A percentile compares a stretch with the other conserved stretches of the same genome.
These are phyloP conservation scores for Baronia brevicornis DNA, from an alignment of 2,888 invertebrate species.

Conservation along the genomic window DNA sequence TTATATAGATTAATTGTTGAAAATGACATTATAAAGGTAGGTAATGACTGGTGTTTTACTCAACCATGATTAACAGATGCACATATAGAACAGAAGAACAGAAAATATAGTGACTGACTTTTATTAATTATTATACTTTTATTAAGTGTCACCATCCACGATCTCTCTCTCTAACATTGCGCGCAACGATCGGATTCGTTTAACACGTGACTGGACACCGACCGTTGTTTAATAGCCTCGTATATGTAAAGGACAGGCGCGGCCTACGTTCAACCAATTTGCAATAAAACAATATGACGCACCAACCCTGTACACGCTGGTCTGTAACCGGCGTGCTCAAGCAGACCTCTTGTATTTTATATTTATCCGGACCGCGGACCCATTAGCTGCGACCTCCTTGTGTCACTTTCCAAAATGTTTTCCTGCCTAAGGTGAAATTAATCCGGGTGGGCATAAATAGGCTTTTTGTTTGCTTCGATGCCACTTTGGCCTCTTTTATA, in stretches of 20 bases:
- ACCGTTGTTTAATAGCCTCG: slow-evolving; percentile 69
- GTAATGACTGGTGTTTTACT: too few species aligned
- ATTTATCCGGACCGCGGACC: slow-evolving; percentile 40
- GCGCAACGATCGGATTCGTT: slow-evolving; percentile 70
- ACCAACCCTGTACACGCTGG: slow-evolving; percentile 40
- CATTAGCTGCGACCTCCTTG: slow-evolving; percentile 49
- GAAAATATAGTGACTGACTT: slow-evolving; percentile 4
- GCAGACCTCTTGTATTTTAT: slow-evolving; percentile 27
- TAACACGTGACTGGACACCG: slow-evolving; percentile 69
- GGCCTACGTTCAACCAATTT: slow-evolving; percentile 72
- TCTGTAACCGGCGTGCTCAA: slow-evolving; percentile 36
- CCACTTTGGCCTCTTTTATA: slow-evolving; percentile 10
- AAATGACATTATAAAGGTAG: too few species aligned
- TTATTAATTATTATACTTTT: slow-evolving; percentile 31
- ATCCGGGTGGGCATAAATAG: slow-evolving; percentile 31
- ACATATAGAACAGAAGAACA: too few species aligned
- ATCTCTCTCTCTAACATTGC: slow-evolving; percentile 44
- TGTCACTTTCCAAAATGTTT: slow-evolving; percentile 41
- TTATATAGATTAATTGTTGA: too few species aligned
- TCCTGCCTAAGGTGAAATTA: slow-evolving; percentile 36
- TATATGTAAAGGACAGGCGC: slow-evolving; percentile 73
- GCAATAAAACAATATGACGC: slow-evolving; percentile 74
- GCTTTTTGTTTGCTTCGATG: slow-evolving; percentile 23
- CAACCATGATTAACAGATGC: too few species aligned
- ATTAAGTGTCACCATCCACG: slow-evolving; percentile 34